phyloP scores from a whole-genome alignment of 2,888 invertebrate species.

The Orthosia incerta region DNA sequence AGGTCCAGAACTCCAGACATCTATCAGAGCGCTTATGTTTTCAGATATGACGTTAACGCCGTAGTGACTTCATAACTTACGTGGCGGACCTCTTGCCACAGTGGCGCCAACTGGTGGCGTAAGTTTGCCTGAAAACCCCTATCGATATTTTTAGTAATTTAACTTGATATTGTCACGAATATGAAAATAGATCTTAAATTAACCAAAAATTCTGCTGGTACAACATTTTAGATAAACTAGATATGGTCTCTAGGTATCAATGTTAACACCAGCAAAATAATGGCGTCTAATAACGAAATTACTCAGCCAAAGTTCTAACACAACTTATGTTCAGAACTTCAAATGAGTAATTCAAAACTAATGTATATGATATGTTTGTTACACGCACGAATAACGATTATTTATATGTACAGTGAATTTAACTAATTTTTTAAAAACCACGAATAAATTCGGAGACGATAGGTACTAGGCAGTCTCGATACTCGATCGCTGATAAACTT shows the following conservation, averaged over 20 bases:
- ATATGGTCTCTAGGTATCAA: neutral
- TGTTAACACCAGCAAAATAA: constrained; percentile 43
- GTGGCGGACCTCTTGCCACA: too few species aligned
- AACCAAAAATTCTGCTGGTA: constrained; percentile 36
- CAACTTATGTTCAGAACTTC: constrained; percentile 52
- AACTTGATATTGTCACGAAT: constrained; percentile 7
- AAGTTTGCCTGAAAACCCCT: too few species aligned
- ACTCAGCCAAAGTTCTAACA: constrained; percentile 40
- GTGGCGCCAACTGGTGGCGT: too few species aligned
- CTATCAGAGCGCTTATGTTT: too few species aligned
- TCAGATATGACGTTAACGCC: too few species aligned
- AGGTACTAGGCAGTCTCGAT: constrained; percentile 67
- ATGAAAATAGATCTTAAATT: constrained; percentile 35
- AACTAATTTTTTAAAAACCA: constrained; percentile 61
- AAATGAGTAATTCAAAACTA: constrained; percentile 50
- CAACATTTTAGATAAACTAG: neutral
- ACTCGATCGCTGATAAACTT: constrained; percentile 53
- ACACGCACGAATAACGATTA: constrained; percentile 48
- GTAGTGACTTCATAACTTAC: too few species aligned
- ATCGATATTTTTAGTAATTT: neutral
- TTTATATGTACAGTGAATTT: constrained; percentile 61
- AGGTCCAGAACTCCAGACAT: too few species aligned
- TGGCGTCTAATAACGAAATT: constrained; percentile 18
- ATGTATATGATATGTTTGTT: constrained; percentile 71
- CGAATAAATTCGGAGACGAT: constrained; percentile 64